Base-by-base conservation (phyloP, 2,888 invertebrate species). In the Brachyopa scutellaris region DNA sequence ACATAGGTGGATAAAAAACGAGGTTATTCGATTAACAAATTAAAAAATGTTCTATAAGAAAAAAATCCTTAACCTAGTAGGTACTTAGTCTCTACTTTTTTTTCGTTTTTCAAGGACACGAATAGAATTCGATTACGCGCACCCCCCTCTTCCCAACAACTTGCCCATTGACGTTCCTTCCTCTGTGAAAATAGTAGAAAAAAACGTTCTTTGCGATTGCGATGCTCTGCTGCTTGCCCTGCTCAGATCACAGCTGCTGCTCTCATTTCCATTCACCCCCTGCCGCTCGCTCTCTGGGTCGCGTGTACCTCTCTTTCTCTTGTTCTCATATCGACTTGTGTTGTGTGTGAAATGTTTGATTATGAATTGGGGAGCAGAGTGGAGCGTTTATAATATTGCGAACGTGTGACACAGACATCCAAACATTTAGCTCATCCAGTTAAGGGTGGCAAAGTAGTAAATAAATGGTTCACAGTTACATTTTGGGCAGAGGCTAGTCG, bases 61-160 rank as follows among this genome's bases (percentile, higher is more conserved):
- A n/a, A n/a, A n/a, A 51, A 57, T 72, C 53, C 55, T 64, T 72
- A 66, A 66, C 73, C 64, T 70, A 66, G 55, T n/a, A n/a, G n/a
- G n/a, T 29, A 17, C 31, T 45, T 47, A 64, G 61, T 38, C 49
- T 51, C 55, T 45, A 51, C 23, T 66, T 62, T 77, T 83, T 78
- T 67, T 4, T 15, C 29, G 42, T 76, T 80, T 84, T 85, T 84
- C 85, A 85, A 84, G 85, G 84, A 84, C 85, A 86, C 76, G 79
- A 78, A 74, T 74, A 80, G 76, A 84, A 84, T 72, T 76, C 76
- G 76, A 82, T 82, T 82, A 82, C 82, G 70, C 74, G 82, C 70
- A 72, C 61, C 70, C 49, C 26, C 55, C 69, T 61, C 15, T 42
- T 55, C 33, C n/a, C 13, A 2, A 36, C 49, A 19, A 47, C 67